Evolutionary conservation across 23 tunicate species (phyloP).

Genomic region (Ascidia mentula): DNA sequence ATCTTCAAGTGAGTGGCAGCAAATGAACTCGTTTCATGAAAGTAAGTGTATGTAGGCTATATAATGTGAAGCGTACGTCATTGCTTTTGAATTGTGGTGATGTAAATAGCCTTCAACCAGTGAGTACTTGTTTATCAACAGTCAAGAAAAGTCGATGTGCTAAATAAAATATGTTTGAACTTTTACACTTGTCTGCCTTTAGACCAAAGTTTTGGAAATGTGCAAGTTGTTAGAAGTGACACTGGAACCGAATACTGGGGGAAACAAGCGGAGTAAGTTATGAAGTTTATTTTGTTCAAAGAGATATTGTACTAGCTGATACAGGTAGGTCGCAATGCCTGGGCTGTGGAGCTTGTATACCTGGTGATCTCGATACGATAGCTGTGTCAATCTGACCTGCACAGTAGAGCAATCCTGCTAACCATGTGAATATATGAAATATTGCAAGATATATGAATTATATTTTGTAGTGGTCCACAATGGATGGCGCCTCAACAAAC

Average conservation of each 20-base stretch:
- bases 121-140: too few species aligned
- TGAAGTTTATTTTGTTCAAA: not conserved
- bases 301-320: not conserved
- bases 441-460: not conserved
- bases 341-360: too few species aligned
- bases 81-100: too few species aligned
- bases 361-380: too few species aligned
- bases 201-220: not conserved
- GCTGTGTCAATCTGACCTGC: too few species aligned
- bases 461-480: conserved; percentile 2
- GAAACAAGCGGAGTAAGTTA: conserved; percentile 19
- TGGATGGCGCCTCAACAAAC: conserved; percentile 16
- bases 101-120: too few species aligned
- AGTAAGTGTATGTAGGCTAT: conserved; percentile 16
- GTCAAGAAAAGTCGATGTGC: too few species aligned
- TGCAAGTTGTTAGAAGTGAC: not conserved
- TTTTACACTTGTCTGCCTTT: not conserved
- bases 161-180: not conserved
- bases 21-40: conserved; percentile 45
- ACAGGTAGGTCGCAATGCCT: too few species aligned
- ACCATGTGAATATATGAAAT: not conserved
- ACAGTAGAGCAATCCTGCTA: too few species aligned
- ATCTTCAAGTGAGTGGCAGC: conserved; percentile 20
- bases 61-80: too few species aligned
- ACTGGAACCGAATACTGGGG: conserved; percentile 38